Evolutionary conservation across 2,888 invertebrate genomes (phyloP), one percentile per base, ranked within the genome.

Genomic region (Coleophora deauratella): DNA sequence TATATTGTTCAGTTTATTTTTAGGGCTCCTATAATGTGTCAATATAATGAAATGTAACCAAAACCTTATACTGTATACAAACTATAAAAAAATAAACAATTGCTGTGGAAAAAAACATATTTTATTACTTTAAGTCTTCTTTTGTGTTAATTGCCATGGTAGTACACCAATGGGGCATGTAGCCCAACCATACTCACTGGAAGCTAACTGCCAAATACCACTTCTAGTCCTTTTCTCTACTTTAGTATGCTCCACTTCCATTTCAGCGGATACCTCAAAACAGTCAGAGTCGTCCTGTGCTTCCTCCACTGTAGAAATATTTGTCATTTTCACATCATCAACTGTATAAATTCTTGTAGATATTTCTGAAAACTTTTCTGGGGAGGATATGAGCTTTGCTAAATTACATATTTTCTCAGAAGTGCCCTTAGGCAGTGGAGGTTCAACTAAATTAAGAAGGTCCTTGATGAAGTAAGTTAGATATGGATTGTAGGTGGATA

Each of bases 11-110:
- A 68, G 68, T 57, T 72, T 80, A 79, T 75, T 76, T 70, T 75
- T 79, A 81, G 78, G 73, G 56, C 67, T 68, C 70, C 68, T 74
- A 72, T 74, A 74, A 74, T 76, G 72, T 78, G 78, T 80, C 78
- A 74, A 80, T 80, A 80, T 74, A 70, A 74, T 72, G 68, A 76
- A 81, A 75, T 84, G 77, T 84, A 84, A 85, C 82, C 85, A 82
- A 82, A 85, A 81, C 77, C 75, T 69, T 68, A 66, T 68, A 66
- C 74, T 74, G 71, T 84, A 84, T 85, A 80, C 81, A 84, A 80
- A 78, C 70, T 76, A 77, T 71, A 67, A 74, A 73, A 71, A 75
- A 77, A 71, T 63, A 66, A 72, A 71, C 70, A 80, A 78, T 74
- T 79, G 77, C 76, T 80, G 78, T 78, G 74, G 64, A 70, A 54